phyloP scores from a whole-genome alignment of 1,140 invertebrate genomes.

The Rhyzopertha dominica region DNA sequence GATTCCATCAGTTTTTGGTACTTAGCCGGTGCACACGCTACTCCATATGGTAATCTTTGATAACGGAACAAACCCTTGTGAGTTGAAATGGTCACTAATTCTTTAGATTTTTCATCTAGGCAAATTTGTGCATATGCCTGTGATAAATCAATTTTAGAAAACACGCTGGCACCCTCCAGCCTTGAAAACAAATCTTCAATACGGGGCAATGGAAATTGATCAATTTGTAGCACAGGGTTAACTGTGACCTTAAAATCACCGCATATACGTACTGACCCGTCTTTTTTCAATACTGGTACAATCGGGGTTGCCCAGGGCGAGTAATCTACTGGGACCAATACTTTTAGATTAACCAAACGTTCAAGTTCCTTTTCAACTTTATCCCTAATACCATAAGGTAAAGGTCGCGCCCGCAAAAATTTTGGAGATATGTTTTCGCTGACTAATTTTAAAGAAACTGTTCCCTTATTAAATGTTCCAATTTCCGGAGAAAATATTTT shows the following conservation, averaged over 20 bases:
- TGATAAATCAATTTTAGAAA: constrained; percentile 24
- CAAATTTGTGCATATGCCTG: constrained; percentile 29
- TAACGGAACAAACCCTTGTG: constrained; percentile 6
- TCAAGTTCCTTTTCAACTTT: constrained; percentile 30
- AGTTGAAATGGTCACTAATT: constrained; percentile 6
- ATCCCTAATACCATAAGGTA: constrained; percentile 28
- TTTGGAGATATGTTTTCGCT: constrained; percentile 22
- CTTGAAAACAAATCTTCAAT: constrained; percentile 36
- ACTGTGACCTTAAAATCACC: constrained; percentile 38
- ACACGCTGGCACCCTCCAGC: constrained; percentile 29
- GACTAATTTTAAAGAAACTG: constrained; percentile 8
- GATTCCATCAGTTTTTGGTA: constrained; percentile 11
- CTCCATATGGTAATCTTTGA: too few relatives aligned
- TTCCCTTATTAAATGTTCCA: constrained; percentile 14
- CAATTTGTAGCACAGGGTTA: constrained; percentile 36
- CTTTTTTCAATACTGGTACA: constrained; percentile 31
- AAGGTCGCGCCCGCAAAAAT: constrained; percentile 29
- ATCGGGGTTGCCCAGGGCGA: constrained; percentile 22
- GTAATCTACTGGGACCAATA: constrained; percentile 20
- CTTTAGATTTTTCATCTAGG: not conserved
- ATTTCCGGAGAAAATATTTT: too few relatives aligned
- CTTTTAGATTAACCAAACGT: constrained; percentile 17
- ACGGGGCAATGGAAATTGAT: constrained; percentile 38
- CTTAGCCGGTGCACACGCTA: constrained; percentile 9
- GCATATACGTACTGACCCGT: constrained; percentile 26